Evolutionary conservation across 2,797 vertebrate species (phyloP), one percentile per base, ranked within the genome.

Genomic region (Clarias fuscus): DNA sequence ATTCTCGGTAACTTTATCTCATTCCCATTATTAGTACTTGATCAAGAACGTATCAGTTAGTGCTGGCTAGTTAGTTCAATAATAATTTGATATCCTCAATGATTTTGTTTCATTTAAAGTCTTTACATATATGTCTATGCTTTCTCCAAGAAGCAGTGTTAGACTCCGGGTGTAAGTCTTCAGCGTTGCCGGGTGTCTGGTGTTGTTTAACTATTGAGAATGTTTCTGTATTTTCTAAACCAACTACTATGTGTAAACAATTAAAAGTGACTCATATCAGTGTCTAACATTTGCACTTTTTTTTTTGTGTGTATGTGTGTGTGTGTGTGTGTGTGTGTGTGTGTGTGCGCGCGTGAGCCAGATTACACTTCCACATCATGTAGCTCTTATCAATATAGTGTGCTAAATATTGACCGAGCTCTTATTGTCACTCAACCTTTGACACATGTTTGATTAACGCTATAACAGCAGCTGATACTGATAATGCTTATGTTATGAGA

Each of bases 331-430:
- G 71, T 73, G 15, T 85, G 61, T 58, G 62, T 65, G 70, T 76
- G 85, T 65, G 30, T 80, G 53, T 13, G 48, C 67, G 33, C 5
- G 18, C 56, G 33, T 56, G 27, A 11, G 22, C 0, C 7, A 62
- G 11, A 22, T 43, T 82, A 62, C 67, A 59, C 15, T 6, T 20
- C 37, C 53, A 75, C 73, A 11, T 87, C 68, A 24, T 33, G 58
- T 37, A 70, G 53, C 33, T 73, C 81, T 87, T 82, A 86, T 87
- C 82, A 71, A 6, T 53, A 83, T 85, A 59, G 4, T 4, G 30
- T 15, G 37, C 79, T 86, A 86, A 86, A 88, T 84, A 86, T 91
- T 89, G 76, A 90, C 86, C 65, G 17, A 40, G 33, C 73, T 58
- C 24, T 83, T 81, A 72, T 3, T 79, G 70, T 88, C 78, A 88